phyloP scores from a whole-genome alignment of 2,888 invertebrate species.

The Apodemia zela region DNA sequence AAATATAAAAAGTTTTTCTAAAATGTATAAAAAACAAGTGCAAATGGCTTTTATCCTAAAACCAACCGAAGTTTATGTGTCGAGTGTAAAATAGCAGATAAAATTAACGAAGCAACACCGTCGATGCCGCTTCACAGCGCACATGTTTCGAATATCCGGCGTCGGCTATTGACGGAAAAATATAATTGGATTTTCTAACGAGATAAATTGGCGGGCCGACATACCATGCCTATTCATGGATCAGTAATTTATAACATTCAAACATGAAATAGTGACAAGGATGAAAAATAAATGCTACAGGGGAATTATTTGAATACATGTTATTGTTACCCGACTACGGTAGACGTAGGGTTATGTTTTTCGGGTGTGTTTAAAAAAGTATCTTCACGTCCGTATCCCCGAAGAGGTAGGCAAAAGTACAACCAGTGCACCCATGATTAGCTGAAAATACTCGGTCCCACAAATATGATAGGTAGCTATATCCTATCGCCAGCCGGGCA shows the following conservation, averaged over 20 bases:
- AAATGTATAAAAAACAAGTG: not conserved
- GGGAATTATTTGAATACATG: not conserved
- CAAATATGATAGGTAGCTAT: too few species aligned
- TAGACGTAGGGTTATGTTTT: too few species aligned
- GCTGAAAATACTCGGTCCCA: too few species aligned
- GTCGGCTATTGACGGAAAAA: conserved; percentile 62
- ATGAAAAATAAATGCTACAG: not conserved
- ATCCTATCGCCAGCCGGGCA: too few species aligned
- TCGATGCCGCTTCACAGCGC: conserved; percentile 40
- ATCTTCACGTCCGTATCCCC: too few species aligned
- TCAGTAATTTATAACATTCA: conserved; percentile 13
- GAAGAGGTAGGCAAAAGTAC: too few species aligned
- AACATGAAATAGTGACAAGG: not conserved
- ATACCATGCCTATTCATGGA: conserved; percentile 25
- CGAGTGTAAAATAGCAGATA: conserved; percentile 39
- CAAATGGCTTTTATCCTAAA: not conserved
- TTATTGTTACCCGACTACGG: not conserved
- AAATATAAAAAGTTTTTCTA: too few species aligned
- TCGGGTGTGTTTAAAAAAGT: too few species aligned
- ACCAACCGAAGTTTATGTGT: conserved; percentile 1
- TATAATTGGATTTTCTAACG: conserved; percentile 68
- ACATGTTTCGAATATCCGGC: conserved; percentile 47
- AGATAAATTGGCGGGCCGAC: conserved; percentile 58
- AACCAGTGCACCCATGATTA: too few species aligned
- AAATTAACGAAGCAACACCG: conserved; percentile 41